Conservation (phyloP, 2,113 vertebrate genomes). For the Paraplagusia blochii region DNA sequence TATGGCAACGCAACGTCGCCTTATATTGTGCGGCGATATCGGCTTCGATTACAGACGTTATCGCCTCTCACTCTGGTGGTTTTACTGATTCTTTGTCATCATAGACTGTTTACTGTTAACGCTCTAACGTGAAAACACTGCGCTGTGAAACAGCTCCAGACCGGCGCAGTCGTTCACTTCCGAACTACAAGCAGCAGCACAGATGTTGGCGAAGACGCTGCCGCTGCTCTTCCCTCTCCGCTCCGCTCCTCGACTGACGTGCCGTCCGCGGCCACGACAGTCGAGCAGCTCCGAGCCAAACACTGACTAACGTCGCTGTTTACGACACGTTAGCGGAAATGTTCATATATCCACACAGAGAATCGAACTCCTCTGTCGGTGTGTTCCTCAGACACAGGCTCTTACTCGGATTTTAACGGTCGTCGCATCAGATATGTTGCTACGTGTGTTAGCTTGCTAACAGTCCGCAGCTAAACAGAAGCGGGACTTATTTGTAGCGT, state of each 20-base stretch:
- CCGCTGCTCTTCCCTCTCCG: slow-evolving; percentile 8
- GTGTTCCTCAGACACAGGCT: neutral
- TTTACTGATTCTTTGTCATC: neutral
- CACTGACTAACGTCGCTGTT: neutral
- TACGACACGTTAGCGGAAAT: neutral
- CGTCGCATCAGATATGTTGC: slow-evolving; percentile 1
- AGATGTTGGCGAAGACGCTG: slow-evolving; percentile 36
- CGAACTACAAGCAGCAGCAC: slow-evolving; percentile 35
- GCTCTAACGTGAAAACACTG: neutral
- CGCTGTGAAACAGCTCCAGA: neutral
- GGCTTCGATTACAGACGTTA: neutral
- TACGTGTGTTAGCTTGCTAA: slow-evolving; percentile 31
- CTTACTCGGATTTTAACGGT: neutral
- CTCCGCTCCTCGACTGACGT: slow-evolving; percentile 13
- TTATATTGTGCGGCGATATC: neutral
- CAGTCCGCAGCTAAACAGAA: neutral
- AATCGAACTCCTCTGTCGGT: neutral
- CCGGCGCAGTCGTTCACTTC: slow-evolving; percentile 43
- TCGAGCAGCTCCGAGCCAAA: slow-evolving; percentile 24
- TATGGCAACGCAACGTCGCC: neutral
- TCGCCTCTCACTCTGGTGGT: neutral
- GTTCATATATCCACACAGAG: neutral
- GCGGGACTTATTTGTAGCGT: neutral
- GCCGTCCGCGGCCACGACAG: slow-evolving; percentile 21
- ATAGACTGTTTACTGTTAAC: neutral